A percentile compares a stretch with the other conserved stretches of the same genome.
phyloP scores from a whole-genome alignment of 2,113 vertebrate genomes.

The Thryonomys swinderianus region DNA sequence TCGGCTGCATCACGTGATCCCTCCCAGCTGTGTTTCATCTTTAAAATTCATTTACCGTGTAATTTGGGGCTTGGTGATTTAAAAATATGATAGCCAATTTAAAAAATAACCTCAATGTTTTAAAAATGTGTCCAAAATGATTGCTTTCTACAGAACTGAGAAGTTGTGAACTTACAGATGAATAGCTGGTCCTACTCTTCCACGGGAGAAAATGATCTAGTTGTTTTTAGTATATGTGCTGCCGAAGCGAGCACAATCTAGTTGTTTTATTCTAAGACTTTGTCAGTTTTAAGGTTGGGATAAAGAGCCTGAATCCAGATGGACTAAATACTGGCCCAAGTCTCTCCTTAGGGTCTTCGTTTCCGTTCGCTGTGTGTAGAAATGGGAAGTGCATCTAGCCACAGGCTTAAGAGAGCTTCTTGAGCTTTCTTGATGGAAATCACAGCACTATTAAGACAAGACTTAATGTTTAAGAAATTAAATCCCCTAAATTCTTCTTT shows the following conservation, averaged over 20 bases:
- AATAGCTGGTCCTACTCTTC: not conserved
- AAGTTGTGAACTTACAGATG: not conserved
- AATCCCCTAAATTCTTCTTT: slow-evolving; percentile 65
- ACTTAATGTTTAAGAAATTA: slow-evolving; percentile 42
- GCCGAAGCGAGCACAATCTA: no score
- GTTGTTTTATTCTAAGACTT: not conserved
- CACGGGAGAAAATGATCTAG: not conserved
- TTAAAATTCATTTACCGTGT: not conserved
- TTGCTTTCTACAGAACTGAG: not conserved
- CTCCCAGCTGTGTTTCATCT: not conserved
- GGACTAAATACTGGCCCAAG: not conserved
- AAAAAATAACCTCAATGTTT: not conserved
- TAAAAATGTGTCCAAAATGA: not conserved
- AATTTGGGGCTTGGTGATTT: not conserved
- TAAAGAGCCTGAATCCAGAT: not conserved
- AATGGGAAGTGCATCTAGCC: not conserved
- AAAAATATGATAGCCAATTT: not conserved
- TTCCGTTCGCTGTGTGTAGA: not conserved
- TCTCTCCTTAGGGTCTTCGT: not conserved
- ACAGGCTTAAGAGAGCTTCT: not conserved
- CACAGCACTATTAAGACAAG: slow-evolving; percentile 15
- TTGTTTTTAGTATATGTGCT: no score
- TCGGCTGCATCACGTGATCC: not conserved
- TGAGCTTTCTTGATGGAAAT: not conserved
- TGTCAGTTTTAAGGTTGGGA: slow-evolving; percentile 1